A percentile compares a stretch with the other conserved stretches of the same genome.
phyloP scores from a whole-genome alignment of 35 echinoderm and acorn worm genomes.

The Hemicentrotus pulcherrimus region DNA sequence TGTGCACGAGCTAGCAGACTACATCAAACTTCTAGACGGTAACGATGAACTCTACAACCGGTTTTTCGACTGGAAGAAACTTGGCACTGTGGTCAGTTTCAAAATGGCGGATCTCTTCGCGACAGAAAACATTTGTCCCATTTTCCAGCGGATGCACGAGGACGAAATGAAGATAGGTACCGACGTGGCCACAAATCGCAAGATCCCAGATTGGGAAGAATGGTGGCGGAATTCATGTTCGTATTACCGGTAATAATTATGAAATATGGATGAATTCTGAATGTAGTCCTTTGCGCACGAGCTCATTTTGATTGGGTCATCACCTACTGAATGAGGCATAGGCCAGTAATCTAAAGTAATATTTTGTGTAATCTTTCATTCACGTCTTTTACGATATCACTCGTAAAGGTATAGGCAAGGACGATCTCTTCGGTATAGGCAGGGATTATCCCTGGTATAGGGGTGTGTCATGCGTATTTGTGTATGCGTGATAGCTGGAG shows the following conservation, averaged over 20 bases:
- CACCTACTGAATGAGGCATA: no score
- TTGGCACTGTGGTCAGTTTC: constrained; percentile 45
- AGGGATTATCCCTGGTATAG: no score
- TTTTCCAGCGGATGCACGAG: background rate
- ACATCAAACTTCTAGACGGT: constrained; percentile 56
- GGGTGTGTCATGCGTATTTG: no score
- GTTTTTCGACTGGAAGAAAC: constrained; percentile 68
- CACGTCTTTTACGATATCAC: no score
- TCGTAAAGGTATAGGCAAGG: no score
- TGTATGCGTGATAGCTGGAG: no score
- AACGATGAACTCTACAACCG: constrained; percentile 59
- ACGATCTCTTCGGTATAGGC: no score
- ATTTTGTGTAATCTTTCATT: no score
- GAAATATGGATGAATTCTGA: no score
- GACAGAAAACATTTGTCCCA: background rate
- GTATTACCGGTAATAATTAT: background rate
- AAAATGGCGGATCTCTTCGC: background rate
- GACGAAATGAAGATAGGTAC: background rate
- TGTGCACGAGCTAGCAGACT: constrained; percentile 48
- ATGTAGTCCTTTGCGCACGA: no score
- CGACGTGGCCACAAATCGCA: background rate
- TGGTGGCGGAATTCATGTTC: background rate
- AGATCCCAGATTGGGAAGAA: background rate
- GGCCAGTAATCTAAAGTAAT: no score
- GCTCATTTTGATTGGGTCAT: no score